These are phyloP conservation scores for Melanargia galathea DNA, from an alignment of 2,888 invertebrate species.

Conservation along the genomic window DNA sequence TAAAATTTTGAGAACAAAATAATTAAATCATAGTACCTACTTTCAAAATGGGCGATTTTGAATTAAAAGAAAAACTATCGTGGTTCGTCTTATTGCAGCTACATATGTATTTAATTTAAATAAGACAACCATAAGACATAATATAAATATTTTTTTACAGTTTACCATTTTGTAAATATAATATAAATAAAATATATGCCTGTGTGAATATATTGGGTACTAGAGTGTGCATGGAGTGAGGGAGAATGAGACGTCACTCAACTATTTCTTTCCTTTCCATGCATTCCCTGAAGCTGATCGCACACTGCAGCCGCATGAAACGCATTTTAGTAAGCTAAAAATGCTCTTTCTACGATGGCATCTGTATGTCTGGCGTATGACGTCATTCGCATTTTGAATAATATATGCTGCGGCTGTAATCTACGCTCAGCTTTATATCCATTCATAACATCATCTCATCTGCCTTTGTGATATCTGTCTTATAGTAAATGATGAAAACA, in stretches of 20 bases:
- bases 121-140: slow-evolving; percentile 18
- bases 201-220: neutral
- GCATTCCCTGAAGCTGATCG: neutral
- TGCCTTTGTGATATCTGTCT: slow-evolving; percentile 19
- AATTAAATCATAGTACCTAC: neutral
- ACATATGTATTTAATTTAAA: slow-evolving; percentile 24
- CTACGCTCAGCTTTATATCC: neutral
- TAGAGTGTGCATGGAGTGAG: slow-evolving; percentile 1
- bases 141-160: slow-evolving; percentile 29
- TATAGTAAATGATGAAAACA: slow-evolving; percentile 18
- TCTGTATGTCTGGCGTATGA: no score
- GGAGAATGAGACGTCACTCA: neutral
- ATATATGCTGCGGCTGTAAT: neutral
- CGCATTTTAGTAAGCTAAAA: neutral
- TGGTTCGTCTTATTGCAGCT: slow-evolving; percentile 33
- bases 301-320: neutral
- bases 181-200: slow-evolving; percentile 16
- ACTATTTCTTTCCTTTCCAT: neutral
- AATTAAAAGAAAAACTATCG: neutral
- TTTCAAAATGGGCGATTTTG: neutral
- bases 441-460: slow-evolving; percentile 9
- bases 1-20: neutral
- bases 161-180: slow-evolving; percentile 25
- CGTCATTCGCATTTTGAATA: neutral
- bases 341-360: no score